Percentiles rank a stretch among this genome's conserved stretches.
Evolutionary conservation across 2,888 invertebrate species (phyloP).

Genomic region (Heliconius erato): DNA sequence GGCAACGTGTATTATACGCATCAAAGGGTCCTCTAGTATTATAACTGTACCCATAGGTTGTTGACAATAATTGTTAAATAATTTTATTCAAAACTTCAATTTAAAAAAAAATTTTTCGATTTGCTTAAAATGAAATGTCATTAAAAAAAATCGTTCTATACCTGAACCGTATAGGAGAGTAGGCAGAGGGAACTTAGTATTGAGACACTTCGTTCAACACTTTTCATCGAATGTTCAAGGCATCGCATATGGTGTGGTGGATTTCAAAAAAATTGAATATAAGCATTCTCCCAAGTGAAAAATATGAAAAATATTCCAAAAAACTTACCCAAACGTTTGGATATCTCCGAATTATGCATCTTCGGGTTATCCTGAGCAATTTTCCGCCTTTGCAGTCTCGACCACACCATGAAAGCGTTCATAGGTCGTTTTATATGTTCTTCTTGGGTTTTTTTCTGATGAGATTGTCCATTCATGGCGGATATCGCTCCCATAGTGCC

Average conservation of each 20-base stretch:
- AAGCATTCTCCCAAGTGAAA: too few relatives aligned
- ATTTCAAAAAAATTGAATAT: too few relatives aligned
- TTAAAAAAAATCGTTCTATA: too few relatives aligned
- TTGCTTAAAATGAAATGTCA: too few relatives aligned
- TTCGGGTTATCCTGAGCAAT: conserved; percentile 99
- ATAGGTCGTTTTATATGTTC: conserved; percentile 98
- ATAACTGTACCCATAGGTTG: neutral
- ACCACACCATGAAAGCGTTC: conserved; percentile 99
- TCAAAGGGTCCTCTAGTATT: too few relatives aligned
- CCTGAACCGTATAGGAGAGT: too few relatives aligned
- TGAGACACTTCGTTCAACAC: too few relatives aligned
- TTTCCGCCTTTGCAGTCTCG: conserved; percentile 95
- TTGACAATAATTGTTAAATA: neutral
- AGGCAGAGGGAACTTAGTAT: too few relatives aligned
- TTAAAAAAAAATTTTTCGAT: too few relatives aligned
- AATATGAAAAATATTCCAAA: neutral
- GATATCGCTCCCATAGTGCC: conserved; percentile 85
- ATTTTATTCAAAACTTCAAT: neutral
- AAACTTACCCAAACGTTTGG: conserved; percentile 93
- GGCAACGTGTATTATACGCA: too few relatives aligned
- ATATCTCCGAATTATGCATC: conserved; percentile 99
- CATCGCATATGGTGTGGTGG: too few relatives aligned
- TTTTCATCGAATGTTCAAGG: too few relatives aligned
- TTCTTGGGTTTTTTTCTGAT: conserved; percentile 87
- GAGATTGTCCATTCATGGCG: conserved; percentile 85